Percentiles rank a stretch among this genome's conserved stretches.
Conservation (phyloP, 2,113 vertebrate genomes). For the Sinocyclocheilus grahami region DNA sequence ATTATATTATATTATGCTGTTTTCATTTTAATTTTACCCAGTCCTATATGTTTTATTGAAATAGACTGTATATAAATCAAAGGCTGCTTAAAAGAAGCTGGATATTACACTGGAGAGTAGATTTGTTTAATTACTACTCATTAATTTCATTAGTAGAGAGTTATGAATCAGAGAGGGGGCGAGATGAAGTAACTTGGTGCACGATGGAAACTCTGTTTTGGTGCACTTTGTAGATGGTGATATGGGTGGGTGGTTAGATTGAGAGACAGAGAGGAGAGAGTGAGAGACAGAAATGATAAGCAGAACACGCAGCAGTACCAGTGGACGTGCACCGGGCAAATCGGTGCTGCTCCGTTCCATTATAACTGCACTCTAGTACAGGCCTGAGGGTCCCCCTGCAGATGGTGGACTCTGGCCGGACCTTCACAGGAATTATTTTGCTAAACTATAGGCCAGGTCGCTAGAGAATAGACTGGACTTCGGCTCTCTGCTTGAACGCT, state of each 20-base stretch:
- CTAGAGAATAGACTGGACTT: conserved; percentile 29
- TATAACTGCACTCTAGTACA: neutral
- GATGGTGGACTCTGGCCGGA: conserved; percentile 10
- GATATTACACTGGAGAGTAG: conserved; percentile 13
- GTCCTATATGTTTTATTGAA: neutral
- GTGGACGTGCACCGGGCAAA: conserved; percentile 4
- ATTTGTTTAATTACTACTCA: conserved; percentile 49
- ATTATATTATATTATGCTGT: no score
- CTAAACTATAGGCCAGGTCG: conserved; percentile 24
- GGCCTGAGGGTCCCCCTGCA: conserved; percentile 25
- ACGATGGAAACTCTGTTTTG: neutral
- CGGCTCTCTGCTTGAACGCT: neutral
- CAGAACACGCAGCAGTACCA: neutral
- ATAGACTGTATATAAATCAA: conserved; percentile 28
- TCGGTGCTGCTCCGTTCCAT: neutral
- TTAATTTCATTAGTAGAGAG: conserved; percentile 45
- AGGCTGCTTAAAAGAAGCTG: conserved; percentile 25
- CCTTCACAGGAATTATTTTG: neutral
- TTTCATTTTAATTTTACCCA: neutral
- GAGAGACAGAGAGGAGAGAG: neutral
- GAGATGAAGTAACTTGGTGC: conserved; percentile 7
- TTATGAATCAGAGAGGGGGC: conserved; percentile 32
- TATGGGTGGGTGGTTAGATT: neutral
- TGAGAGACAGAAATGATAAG: neutral
- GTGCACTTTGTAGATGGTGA: conserved; percentile 13